Base-by-base conservation (phyloP, 2,888 invertebrate genomes). In the Mellilla xanthometata region DNA sequence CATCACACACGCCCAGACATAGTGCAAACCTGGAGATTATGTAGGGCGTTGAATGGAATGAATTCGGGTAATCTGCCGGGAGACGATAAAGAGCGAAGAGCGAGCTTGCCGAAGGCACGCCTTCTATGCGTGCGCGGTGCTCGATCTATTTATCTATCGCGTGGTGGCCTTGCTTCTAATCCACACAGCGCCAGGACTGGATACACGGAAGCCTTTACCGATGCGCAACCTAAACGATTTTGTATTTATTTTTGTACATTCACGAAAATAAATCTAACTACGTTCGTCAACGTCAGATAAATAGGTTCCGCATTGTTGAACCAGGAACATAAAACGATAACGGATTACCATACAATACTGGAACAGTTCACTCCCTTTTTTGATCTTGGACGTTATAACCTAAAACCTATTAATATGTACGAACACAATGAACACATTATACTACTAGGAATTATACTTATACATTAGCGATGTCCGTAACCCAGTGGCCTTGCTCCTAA, bases 401-500 rank as follows among this genome's bases (percentile, higher is more conserved):
- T 31, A 31, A n/a, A 8, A n/a, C 24, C 8, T 7, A 19, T 5
- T 19, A 5, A 19, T 19, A 19, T 19, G 15, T 19, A 19, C 15
- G 6, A 5, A 19, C 24, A 8, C 8, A 24, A 7, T 24, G n/a
- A 3, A 12, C 12, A 30, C 27, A 22, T 31, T 12, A 3, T 5
- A 12, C 23, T 28, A 33, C 28, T 38, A 42, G 47, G 47, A 39
- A 48, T 24, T 47, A 36, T n/a, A 35, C 28, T n/a, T n/a, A n/a
- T 48, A 36, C 12, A 36, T 35, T 40, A 46, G 39, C 39, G 28
- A 50, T 61, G 72, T 60, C 72, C 71, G 60, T 77, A 76, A 78
- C 77, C 77, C 60, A 62, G 46, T 73, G 68, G 62, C 77, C 77
- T 78, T 81, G 77, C 62, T 70, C 75, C 69, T 75, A 80, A 77